Evolutionary conservation across 2,888 invertebrate genomes (phyloP).

Genomic region (Amiota communis): DNA sequence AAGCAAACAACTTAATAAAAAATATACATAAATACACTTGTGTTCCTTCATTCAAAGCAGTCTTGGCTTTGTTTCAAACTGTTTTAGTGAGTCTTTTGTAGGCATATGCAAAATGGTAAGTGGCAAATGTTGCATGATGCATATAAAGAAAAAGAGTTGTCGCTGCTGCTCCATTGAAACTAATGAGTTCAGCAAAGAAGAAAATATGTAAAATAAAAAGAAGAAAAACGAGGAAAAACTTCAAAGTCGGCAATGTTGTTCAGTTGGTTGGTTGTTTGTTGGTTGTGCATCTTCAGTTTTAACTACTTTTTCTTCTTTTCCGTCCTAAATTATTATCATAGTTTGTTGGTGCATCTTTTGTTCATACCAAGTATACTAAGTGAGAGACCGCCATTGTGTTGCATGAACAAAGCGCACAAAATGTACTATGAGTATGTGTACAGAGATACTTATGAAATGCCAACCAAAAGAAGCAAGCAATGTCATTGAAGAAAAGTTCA

Average conservation of each 20-base stretch:
- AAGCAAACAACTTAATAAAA: constrained; percentile 11
- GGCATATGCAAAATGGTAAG: neutral
- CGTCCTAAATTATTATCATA: neutral
- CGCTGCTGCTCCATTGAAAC: neutral
- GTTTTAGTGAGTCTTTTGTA: neutral
- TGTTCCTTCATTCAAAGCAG: neutral
- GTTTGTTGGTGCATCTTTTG: neutral
- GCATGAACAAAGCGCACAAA: constrained; percentile 9
- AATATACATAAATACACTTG: neutral
- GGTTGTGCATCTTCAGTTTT: neutral
- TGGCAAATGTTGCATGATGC: neutral
- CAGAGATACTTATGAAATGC: constrained; percentile 1
- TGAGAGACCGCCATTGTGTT: constrained; percentile 2
- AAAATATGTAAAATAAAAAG: constrained; percentile 27
- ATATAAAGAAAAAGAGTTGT: neutral
- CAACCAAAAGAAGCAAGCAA: constrained; percentile 2
- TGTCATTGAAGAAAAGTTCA: constrained; percentile 10
- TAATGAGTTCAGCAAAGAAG: constrained; percentile 30
- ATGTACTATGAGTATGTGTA: no score
- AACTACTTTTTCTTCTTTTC: neutral
- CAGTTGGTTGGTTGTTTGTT: constrained; percentile 23
- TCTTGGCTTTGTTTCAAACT: neutral
- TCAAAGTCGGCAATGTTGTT: constrained; percentile 59
- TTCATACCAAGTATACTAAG: neutral
- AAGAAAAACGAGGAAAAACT: constrained; percentile 36